phyloP scores from a whole-genome alignment of 2,888 invertebrate genomes.

The Dasypolia templi region DNA sequence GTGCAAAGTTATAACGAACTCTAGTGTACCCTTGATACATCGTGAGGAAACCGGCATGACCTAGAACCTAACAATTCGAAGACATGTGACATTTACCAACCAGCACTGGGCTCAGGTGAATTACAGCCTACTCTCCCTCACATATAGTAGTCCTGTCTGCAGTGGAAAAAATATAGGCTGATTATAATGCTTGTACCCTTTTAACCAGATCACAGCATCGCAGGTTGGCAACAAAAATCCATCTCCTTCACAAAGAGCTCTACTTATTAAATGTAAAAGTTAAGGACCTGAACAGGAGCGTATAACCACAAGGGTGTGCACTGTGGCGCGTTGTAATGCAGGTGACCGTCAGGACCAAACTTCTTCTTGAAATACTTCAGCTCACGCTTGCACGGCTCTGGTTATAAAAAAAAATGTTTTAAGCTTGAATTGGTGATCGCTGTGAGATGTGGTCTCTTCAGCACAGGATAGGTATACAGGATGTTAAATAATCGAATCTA shows the following conservation, averaged over 20 bases:
- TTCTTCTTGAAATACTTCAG: conserved; percentile 86
- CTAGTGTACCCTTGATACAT: too few species aligned
- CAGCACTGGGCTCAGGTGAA: neutral
- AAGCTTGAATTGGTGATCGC: neutral
- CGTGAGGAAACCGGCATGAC: neutral
- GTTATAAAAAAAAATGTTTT: conserved; percentile 4
- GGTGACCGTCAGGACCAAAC: conserved; percentile 81
- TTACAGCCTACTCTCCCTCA: neutral
- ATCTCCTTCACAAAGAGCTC: too few species aligned
- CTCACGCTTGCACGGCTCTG: conserved; percentile 85
- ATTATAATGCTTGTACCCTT: too few species aligned
- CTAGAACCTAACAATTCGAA: neutral
- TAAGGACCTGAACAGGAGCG: conserved; percentile 83
- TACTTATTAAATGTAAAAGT: too few species aligned
- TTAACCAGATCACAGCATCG: too few species aligned
- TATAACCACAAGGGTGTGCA: conserved; percentile 87
- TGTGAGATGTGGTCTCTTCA: neutral
- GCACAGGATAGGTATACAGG: neutral
- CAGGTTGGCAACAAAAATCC: too few species aligned
- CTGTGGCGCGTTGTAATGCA: conserved; percentile 85
- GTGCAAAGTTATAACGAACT: too few species aligned
- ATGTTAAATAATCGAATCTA: too few species aligned
- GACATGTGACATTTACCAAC: neutral
- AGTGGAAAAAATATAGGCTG: too few species aligned
- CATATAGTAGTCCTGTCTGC: too few species aligned